Base-by-base conservation (phyloP, 2,888 invertebrate species). In the Lycia hirtaria region DNA sequence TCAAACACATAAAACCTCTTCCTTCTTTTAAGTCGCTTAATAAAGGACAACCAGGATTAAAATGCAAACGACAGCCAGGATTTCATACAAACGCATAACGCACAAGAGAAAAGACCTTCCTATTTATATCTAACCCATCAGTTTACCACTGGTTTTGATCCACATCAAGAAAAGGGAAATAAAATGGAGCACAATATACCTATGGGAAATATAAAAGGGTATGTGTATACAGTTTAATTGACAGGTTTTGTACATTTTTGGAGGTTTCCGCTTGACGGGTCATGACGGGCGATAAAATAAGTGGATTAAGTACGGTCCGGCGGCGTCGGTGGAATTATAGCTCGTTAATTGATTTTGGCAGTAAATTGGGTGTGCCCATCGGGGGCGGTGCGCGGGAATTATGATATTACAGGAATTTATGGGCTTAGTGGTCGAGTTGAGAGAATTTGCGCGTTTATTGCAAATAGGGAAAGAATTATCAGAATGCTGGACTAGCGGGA, bases 261-360 rank as follows among this genome's bases (percentile, higher is more conserved):
- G 37, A 44, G 47, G 35, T 45, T 28, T 33, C 20, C 44, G 44
- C 51, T 28, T 57, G 56, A 40, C 50, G 40, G 40, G 40, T 47
- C 40, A 45, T 57, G 56, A 51, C 32, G 51, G 40, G 14, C 35
- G 51, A 51, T 57, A 45, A 57, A 47, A 57, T 52, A 52, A 51
- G 40, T 51, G 56, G 56, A 51, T 51, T 52, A 47, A 45, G 49
- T 20, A 56, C 49, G 55, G 59, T 26, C 40, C 51, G 28, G 41
- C 48, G 54, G 54, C 49, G 45, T 45, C 35, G 35, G 32, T 44
- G 33, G 45, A 62, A 62, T 59, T 64, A 59, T 55, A 59, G 53
- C 33, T 20, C 49, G 56, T 45, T 61, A 64, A 62, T 62, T 62
- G 64, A 64, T 62, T 62, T 64, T 53, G 52, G 52, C 59, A 55